These are phyloP conservation scores for Illadopsis cleaveri DNA, from an alignment of 2,113 vertebrate species.

Conservation along the genomic window DNA sequence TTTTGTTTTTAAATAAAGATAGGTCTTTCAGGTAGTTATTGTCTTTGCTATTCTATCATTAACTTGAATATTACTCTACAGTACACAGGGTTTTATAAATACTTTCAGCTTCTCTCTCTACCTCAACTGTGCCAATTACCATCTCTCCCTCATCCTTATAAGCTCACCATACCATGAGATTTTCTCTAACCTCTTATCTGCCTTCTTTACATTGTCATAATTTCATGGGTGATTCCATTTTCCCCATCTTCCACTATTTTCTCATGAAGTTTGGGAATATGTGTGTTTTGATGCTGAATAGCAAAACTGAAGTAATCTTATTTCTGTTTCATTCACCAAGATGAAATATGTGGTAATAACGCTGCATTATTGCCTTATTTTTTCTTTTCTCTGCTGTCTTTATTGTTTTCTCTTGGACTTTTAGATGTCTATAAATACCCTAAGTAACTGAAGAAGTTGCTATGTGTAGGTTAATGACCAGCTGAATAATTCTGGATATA, in stretches of 20 bases:
- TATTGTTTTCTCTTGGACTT: background rate
- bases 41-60: background rate
- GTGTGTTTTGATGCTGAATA: background rate
- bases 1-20: background rate
- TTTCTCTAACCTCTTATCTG: background rate
- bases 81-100: background rate
- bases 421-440: background rate
- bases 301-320: background rate
- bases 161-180: background rate
- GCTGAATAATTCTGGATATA: background rate
- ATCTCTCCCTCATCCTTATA: background rate
- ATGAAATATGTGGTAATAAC: background rate
- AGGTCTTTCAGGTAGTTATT: background rate
- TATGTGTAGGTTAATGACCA: background rate
- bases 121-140: background rate
- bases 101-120: background rate
- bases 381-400: background rate
- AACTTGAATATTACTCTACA: background rate
- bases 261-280: background rate
- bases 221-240: background rate
- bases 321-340: background rate
- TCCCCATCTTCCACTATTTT: background rate
- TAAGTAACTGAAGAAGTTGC: background rate
- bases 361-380: background rate
- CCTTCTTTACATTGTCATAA: background rate